Percentiles rank a stretch among this genome's conserved stretches.
Conservation (phyloP, 2,113 vertebrate species). For the Vanacampus margaritifer region DNA sequence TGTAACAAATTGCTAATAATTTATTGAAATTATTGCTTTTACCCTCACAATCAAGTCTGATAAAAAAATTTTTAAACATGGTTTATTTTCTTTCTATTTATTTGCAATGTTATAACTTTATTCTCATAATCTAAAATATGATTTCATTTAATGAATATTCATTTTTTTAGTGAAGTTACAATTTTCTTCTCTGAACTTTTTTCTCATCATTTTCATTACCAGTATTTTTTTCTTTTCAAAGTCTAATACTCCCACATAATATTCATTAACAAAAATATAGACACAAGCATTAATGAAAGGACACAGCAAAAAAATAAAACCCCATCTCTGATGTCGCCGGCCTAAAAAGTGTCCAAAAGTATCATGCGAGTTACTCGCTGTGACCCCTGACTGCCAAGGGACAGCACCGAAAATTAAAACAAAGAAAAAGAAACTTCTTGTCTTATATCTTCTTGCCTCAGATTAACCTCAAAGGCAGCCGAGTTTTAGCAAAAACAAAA, state of each 20-base stretch:
- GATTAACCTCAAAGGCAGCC: neutral
- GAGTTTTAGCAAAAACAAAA: conserved; percentile 3
- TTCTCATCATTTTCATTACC: neutral
- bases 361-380: too few species aligned
- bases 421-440: neutral
- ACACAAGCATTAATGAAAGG: neutral
- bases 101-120: too few species aligned
- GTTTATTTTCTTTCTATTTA: too few species aligned
- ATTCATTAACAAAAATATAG: neutral
- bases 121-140: neutral
- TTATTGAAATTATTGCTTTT: neutral
- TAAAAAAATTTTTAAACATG: too few species aligned
- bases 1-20: neutral
- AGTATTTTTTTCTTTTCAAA: neutral
- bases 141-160: neutral
- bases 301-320: neutral
- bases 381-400: too few species aligned
- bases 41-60: neutral
- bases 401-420: too few species aligned
- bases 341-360: too few species aligned
- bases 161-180: neutral
- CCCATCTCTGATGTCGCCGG: neutral
- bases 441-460: neutral
- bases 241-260: neutral
- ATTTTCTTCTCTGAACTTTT: neutral